Evolutionary conservation across 2,888 invertebrate species (phyloP), one percentile per base, ranked within the genome.

Genomic region (Cylindroiulus punctatus): DNA sequence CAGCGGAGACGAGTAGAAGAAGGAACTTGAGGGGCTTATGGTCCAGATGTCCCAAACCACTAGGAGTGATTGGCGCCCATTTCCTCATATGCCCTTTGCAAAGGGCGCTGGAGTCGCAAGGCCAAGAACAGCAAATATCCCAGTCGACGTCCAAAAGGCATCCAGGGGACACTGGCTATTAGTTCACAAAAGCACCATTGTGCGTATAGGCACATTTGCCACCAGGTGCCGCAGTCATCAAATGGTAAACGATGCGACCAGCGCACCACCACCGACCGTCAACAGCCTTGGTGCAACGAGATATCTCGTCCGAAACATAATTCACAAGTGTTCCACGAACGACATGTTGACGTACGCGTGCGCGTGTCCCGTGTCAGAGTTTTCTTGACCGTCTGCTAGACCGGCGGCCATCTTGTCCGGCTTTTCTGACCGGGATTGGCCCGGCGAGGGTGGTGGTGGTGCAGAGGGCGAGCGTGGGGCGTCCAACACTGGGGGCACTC

Each of bases 241-340:
- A n/a, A n/a, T n/a, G 47, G 47, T 47, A n/a, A 22, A 65, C 10
- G n/a, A n/a, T 26, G 65, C 26, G 65, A 8, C 22, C 65, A 65
- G 26, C 65, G 10, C 65, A 65, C 65, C n/a, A 4, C 44, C 44
- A 8, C 12, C 12, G 65, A 8, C 8, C 65, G 17, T 5, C 65
- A 65, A n/a, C 4, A n/a, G n/a, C n/a, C 52, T n/a, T 19, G 52
- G 14, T 52, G 52, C 52, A n/a, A n/a, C 8, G 0, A 52, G 52
- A 3, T n/a, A 52, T 8, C 52, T n/a, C 10, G 10, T 1, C 26
- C 1, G 14, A 44, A 44, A 44, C 44, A 14, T 8, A 8, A 10
- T 65, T 85, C 85, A 85, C 52, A 85, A 32, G 30, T 85, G 85
- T 42, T 85, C 85, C 30, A 85, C 85, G 19, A 85, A 85, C n/a